Percentiles rank a stretch among this genome's conserved stretches.
Conservation (phyloP, 2,113 vertebrate genomes). For the Nannobrachium achirus region DNA sequence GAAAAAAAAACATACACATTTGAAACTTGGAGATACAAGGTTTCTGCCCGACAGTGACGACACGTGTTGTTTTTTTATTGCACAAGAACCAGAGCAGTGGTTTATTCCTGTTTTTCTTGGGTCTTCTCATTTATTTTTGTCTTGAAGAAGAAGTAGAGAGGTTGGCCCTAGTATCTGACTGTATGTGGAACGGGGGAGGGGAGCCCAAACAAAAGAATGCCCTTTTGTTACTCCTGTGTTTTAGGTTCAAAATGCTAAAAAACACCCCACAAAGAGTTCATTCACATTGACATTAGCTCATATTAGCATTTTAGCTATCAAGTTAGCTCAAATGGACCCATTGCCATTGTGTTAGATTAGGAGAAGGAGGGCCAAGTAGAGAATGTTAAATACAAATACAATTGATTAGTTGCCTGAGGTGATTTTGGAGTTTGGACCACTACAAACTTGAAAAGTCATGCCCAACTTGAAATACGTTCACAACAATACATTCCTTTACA, state of each 20-base stretch:
- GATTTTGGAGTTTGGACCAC: background rate
- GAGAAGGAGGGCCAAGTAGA: constrained; percentile 6
- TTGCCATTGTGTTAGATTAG: constrained; percentile 8
- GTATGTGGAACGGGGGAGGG: constrained; percentile 50
- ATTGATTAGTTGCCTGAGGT: background rate
- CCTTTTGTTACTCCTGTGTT: constrained; percentile 69
- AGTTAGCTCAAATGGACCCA: background rate
- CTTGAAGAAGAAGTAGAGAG: constrained; percentile 39
- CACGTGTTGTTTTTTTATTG: background rate
- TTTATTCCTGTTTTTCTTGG: constrained; percentile 46
- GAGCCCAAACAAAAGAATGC: constrained; percentile 55
- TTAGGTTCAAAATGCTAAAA: constrained; percentile 54
- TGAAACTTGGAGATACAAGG: too few relatives aligned
- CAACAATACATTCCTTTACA: too few relatives aligned
- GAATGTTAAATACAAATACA: constrained; percentile 10
- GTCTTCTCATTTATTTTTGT: constrained; percentile 72
- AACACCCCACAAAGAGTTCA: constrained; percentile 38
- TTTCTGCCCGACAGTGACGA: too few relatives aligned
- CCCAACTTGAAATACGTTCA: too few relatives aligned
- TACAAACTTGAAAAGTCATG: background rate
- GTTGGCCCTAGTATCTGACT: constrained; percentile 44
- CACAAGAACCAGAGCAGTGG: constrained; percentile 18
- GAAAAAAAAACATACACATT: too few relatives aligned
- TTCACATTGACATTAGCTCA: constrained; percentile 35
- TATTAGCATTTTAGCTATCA: constrained; percentile 38